Percentiles rank a stretch among this genome's conserved stretches.
Conservation (phyloP, 2,113 vertebrate genomes). For the Alligator sinensis region DNA sequence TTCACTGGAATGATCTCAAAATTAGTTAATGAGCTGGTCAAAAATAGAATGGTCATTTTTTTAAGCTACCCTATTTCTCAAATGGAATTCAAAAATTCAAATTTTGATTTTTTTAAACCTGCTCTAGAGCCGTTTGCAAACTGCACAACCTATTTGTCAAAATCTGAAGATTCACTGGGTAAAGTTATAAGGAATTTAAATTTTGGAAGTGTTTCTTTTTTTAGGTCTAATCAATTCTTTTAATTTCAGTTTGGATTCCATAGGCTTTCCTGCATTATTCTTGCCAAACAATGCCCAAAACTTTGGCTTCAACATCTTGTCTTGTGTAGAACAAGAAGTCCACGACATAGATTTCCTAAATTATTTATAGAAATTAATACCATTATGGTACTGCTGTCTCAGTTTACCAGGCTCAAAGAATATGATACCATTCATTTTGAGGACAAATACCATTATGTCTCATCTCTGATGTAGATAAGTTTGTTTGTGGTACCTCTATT, state of each 20-base stretch:
- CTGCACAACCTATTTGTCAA: neutral
- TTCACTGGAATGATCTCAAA: neutral
- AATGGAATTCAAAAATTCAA: neutral
- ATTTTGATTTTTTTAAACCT: neutral
- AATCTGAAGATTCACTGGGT: neutral
- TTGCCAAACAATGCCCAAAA: neutral
- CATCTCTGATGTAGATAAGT: neutral
- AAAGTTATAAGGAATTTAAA: neutral
- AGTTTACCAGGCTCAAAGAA: neutral
- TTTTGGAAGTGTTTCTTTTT: neutral
- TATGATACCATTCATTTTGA: neutral
- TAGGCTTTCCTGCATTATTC: neutral
- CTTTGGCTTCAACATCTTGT: neutral
- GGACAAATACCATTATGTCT: neutral
- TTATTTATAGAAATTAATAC: neutral
- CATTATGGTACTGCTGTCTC: neutral
- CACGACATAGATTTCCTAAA: neutral
- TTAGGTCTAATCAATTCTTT: neutral
- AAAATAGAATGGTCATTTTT: neutral
- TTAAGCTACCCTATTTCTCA: neutral
- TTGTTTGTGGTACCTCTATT: neutral
- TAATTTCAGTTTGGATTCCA: neutral
- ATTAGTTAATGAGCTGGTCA: fast-evolving
- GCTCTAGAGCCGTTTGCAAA: neutral
- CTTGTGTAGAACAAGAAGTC: neutral